phyloP scores from a whole-genome alignment of 1,140 invertebrate genomes.

The Sitobion miscanthi region DNA sequence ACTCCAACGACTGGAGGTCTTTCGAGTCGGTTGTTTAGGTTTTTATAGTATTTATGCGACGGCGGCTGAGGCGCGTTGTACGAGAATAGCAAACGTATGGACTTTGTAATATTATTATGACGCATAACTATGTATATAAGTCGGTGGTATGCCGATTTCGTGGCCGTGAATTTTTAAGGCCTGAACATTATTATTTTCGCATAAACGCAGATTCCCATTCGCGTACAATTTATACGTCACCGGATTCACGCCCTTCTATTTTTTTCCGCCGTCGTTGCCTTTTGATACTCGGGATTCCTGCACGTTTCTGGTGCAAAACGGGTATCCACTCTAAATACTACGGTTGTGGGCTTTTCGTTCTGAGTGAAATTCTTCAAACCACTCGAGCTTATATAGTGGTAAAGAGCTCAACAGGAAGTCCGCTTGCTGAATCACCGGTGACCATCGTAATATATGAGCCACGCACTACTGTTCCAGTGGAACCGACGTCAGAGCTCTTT shows the following conservation, averaged over 20 bases:
- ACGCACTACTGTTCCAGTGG: neutral
- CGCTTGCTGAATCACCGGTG: neutral
- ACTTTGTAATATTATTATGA: neutral
- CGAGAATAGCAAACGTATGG: neutral
- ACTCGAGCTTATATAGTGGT: neutral
- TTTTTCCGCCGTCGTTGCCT: neutral
- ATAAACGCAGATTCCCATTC: neutral
- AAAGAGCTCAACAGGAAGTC: slow-evolving; percentile 7
- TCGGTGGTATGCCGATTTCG: neutral
- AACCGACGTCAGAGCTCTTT: neutral
- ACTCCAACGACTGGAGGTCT: neutral
- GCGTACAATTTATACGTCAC: neutral
- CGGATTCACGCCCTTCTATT: neutral
- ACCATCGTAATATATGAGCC: neutral
- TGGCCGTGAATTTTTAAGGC: neutral
- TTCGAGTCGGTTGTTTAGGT: neutral
- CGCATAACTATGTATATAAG: too few relatives aligned
- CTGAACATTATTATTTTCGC: neutral
- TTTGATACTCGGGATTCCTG: neutral
- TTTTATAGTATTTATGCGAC: neutral
- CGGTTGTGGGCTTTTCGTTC: neutral
- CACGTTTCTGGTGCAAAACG: neutral
- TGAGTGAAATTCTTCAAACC: neutral
- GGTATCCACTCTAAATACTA: neutral
- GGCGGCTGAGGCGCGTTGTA: neutral